A percentile compares a stretch with the other conserved stretches of the same genome.
These are phyloP conservation scores for Numenius arquata DNA, from an alignment of 2,113 vertebrate genomes.

Conservation along the genomic window DNA sequence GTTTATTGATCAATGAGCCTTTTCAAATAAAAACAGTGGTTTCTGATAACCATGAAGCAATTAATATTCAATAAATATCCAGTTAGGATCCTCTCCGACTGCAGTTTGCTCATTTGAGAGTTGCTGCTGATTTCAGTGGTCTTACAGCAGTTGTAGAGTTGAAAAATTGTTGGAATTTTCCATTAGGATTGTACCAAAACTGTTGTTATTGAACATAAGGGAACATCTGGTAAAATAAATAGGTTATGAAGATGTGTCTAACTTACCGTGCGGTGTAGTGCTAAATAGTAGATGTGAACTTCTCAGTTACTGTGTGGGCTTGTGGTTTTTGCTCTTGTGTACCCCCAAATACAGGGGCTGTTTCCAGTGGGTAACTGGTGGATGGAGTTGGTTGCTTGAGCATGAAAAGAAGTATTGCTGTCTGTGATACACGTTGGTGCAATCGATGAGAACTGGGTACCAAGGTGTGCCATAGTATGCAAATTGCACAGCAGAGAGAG, in stretches of 20 bases:
- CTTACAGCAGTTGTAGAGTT: not conserved
- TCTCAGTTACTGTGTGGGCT: not conserved
- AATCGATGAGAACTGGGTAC: not conserved
- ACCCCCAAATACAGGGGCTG: not conserved
- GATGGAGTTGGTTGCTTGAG: not conserved
- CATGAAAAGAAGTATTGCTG: not conserved
- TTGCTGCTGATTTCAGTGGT: not conserved
- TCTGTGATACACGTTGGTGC: not conserved
- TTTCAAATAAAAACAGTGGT: not conserved
- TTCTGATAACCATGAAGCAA: not conserved
- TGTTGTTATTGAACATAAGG: not conserved
- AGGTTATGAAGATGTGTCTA: not conserved
- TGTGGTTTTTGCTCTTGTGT: not conserved
- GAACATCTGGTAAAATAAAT: not conserved
- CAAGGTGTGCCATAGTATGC: not conserved
- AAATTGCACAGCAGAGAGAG: not conserved
- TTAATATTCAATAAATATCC: not conserved
- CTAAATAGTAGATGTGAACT: not conserved
- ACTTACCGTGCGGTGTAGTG: not conserved
- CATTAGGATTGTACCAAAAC: not conserved
- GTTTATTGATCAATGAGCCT: not conserved
- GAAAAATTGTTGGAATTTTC: not conserved
- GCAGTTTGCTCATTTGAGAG: not conserved
- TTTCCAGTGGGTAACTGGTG: not conserved
- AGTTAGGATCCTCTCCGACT: not conserved